Evolutionary conservation across 2,888 invertebrate species (phyloP).

Genomic region (Sphaerolaimus hirsutus): DNA sequence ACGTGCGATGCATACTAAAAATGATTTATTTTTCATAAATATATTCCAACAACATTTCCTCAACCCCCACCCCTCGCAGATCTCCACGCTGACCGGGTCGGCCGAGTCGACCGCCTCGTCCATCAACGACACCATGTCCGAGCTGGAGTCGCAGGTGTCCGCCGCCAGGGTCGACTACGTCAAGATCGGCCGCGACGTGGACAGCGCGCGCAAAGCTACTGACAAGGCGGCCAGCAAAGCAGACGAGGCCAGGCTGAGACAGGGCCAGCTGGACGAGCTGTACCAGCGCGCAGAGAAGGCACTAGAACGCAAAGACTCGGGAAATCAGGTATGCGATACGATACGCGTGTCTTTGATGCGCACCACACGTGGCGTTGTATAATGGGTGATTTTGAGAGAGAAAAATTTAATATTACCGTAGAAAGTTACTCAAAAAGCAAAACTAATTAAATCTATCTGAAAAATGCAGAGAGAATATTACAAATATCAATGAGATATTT

Average conservation of each 20-base stretch:
- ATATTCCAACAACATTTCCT: neutral
- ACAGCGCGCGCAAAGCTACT: neutral
- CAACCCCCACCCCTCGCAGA: conserved; percentile 31
- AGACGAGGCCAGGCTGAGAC: conserved; percentile 38
- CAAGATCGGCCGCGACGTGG: neutral
- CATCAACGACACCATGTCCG: conserved; percentile 50
- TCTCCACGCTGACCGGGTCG: conserved; percentile 50
- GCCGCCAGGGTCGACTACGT: conserved; percentile 21
- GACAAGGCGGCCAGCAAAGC: conserved; percentile 33
- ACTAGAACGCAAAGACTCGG: conserved; percentile 41
- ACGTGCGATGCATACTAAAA: too few relatives aligned
- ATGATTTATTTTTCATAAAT: too few relatives aligned
- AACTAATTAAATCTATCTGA: too few relatives aligned
- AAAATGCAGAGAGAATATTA: too few relatives aligned
- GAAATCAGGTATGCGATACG: conserved; percentile 54
- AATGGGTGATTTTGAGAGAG: too few relatives aligned
- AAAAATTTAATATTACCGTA: too few relatives aligned
- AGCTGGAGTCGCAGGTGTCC: conserved; percentile 44
- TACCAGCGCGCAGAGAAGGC: conserved; percentile 46
- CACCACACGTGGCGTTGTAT: too few relatives aligned
- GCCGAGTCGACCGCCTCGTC: conserved; percentile 35
- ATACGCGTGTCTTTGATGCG: too few relatives aligned
- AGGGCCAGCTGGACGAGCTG: conserved; percentile 37
- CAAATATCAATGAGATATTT: too few relatives aligned
- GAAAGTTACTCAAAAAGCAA: too few relatives aligned